Evolutionary conservation across 23 tunicate genomes (phyloP), one percentile per base, ranked within the genome.

Genomic region (Ciona savignyi): DNA sequence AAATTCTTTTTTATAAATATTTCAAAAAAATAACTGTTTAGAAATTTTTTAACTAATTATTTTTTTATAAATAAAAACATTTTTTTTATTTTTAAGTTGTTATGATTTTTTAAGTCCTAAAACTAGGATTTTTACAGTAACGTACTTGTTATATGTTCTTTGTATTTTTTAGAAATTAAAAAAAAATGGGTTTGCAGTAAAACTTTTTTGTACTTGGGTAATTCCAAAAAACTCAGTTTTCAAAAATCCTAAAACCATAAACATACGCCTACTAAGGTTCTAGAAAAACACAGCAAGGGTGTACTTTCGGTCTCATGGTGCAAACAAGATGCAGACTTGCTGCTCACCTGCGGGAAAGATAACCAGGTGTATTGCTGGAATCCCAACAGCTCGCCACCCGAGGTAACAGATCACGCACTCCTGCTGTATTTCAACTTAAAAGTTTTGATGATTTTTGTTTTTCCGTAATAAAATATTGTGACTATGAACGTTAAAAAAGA

Each of bases 251-350:
- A 49, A 49, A 49, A 11, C 20, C 15, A 49, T 49, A 20, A 49
- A 49, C 61, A 11, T 11, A 49, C 61, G 15, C 60, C 1, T 60
- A 88, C 62, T 0, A 42, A 90, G 97, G 85, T 79, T 19, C 65
- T 84, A 51, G 93, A 91, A 48, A 80, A 80, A 42, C 97, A 91
- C 67, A 72, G 75, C 28, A 70, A 85, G 35, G 99, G 99, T 27
- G 89, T 94, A 0, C 42, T 83, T 1, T 86, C 99, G 25, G 79
- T 94, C 15, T 74, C 88, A 0, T 94, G 99, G 99, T 86, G 89
- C 42, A 71, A 81, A n/a, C 77, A 61, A 11, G 99, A 94, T 79
- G 81, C 89, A 19, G 94, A 87, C 34, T 66, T 94, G 27, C 69
- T 94, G 34, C 73, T 87, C 34, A 70, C 87, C 1, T 87, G 95